Evolutionary conservation across 1,140 invertebrate genomes (phyloP).

Genomic region (Archegozetes longisetosus): DNA sequence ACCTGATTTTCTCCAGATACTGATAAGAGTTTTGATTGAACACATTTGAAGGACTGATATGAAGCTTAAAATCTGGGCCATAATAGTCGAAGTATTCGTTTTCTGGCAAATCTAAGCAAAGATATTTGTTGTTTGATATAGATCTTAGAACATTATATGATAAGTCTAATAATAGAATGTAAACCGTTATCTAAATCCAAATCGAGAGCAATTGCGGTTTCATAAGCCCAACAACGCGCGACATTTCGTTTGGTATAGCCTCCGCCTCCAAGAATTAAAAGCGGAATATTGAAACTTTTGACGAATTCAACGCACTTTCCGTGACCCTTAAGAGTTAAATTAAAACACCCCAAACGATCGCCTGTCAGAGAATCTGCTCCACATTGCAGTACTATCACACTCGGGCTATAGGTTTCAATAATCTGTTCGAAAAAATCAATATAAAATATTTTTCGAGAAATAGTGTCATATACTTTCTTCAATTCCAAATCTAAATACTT

Average conservation of each 20-base stretch:
- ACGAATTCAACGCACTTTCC: constrained; percentile 83
- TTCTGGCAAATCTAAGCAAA: constrained; percentile 68
- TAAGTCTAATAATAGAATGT: too few species aligned
- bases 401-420: constrained; percentile 88
- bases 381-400: constrained; percentile 92
- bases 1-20: constrained; percentile 97
- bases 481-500: too few species aligned
- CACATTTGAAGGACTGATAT: constrained; percentile 99
- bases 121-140: neutral
- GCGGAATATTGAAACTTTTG: constrained; percentile 84
- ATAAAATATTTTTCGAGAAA: neutral
- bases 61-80: constrained; percentile 97
- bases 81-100: constrained; percentile 99
- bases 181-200: constrained; percentile 87
- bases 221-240: constrained; percentile 94
- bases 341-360: constrained; percentile 75
- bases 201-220: constrained; percentile 85
- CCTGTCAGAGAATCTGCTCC: constrained; percentile 91
- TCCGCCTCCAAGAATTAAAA: constrained; percentile 90
- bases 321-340: constrained; percentile 70
- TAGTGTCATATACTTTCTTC: constrained; percentile 5
- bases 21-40: constrained; percentile 96
- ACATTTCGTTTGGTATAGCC: constrained; percentile 96
- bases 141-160: too few species aligned
- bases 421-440: constrained; percentile 23